phyloP scores from a whole-genome alignment of 2,113 vertebrate genomes.

The Montifringilla adamsi region DNA sequence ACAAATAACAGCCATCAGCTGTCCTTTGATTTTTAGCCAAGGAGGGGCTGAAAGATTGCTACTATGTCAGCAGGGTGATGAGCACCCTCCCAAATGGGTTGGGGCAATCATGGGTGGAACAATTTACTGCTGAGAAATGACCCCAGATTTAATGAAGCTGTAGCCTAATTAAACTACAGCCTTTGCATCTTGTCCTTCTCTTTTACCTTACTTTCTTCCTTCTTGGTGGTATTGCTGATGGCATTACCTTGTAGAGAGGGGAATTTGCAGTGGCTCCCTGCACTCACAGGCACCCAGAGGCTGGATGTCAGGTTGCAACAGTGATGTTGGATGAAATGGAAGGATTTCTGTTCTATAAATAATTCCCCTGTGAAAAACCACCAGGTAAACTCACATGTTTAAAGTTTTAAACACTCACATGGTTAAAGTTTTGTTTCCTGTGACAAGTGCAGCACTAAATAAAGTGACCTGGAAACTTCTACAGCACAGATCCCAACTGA shows the following conservation, averaged over 20 bases:
- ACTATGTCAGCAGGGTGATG: background rate
- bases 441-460: background rate
- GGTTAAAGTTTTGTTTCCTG: background rate
- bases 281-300: background rate
- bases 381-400: background rate
- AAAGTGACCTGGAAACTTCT: background rate
- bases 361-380: background rate
- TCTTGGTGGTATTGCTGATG: background rate
- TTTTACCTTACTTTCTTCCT: background rate
- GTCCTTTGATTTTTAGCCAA: background rate
- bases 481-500: background rate
- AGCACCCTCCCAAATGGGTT: background rate
- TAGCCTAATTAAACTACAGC: background rate
- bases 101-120: background rate
- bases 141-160: background rate
- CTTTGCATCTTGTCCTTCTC: background rate
- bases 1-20: background rate
- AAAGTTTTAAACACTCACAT: background rate
- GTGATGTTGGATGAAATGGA: background rate
- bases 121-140: background rate
- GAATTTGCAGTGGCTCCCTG: background rate
- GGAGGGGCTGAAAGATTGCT: background rate
- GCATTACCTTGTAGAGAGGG: background rate
- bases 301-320: background rate
- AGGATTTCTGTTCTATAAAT: background rate